A percentile compares a stretch with the other conserved stretches of the same genome.
phyloP scores from a whole-genome alignment of 2,113 vertebrate species.

The Oncorhynchus gorbuscha region DNA sequence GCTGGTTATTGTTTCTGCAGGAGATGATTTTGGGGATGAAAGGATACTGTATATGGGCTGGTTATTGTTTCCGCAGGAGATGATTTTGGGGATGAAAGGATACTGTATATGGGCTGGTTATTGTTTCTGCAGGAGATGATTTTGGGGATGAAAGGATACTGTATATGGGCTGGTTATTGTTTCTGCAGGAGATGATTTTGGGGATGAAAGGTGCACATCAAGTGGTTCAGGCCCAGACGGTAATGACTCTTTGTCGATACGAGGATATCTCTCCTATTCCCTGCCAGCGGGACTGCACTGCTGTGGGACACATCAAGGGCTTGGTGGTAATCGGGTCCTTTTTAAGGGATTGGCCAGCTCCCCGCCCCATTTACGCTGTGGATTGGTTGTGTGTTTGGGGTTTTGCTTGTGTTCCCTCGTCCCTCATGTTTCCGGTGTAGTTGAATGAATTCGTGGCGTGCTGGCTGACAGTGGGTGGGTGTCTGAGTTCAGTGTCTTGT shows the following conservation, averaged over 20 bases:
- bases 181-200: constrained; percentile 36
- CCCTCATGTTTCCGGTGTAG: neutral
- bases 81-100: too few relatives aligned
- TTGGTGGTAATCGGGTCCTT: constrained; percentile 30
- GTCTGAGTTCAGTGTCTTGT: neutral
- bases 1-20: too few relatives aligned
- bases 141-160: too few relatives aligned
- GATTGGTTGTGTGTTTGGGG: constrained; percentile 28
- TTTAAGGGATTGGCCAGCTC: constrained; percentile 29
- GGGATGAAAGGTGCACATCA: constrained; percentile 38
- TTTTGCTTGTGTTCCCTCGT: neutral
- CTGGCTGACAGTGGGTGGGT: neutral
- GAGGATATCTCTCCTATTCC: constrained; percentile 25
- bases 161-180: too few relatives aligned
- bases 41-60: constrained; percentile 24
- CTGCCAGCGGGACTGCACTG: constrained; percentile 34
- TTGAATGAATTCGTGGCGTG: neutral
- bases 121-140: too few relatives aligned
- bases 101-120: too few relatives aligned
- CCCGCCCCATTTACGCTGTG: neutral
- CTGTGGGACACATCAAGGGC: constrained; percentile 41
- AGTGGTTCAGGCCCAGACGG: constrained; percentile 33
- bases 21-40: neutral
- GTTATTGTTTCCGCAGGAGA: constrained; percentile 5
- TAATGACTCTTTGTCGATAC: constrained; percentile 37